phyloP scores from a whole-genome alignment of 1,140 invertebrate genomes.

The Temnothorax curvispinosus region DNA sequence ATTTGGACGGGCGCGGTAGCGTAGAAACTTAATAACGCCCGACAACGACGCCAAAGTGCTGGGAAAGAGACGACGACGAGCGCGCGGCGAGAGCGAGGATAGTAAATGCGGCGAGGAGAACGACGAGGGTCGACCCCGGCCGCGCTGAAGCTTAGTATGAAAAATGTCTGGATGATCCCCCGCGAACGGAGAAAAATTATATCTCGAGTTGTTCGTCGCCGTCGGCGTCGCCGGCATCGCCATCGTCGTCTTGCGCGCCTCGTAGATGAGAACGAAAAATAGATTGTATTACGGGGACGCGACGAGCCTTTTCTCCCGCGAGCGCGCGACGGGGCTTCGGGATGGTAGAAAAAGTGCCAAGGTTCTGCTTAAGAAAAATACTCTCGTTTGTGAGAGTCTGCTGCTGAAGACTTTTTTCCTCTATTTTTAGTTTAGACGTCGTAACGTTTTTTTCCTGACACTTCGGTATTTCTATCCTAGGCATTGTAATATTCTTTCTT shows the following conservation, averaged over 20 bases:
- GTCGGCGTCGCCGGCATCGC: constrained; percentile 40
- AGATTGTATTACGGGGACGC: constrained; percentile 51
- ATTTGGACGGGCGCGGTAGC: constrained; percentile 66
- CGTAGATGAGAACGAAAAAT: constrained; percentile 58
- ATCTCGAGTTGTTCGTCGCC: constrained; percentile 65
- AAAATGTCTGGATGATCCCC: constrained; percentile 80
- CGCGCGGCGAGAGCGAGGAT: constrained; percentile 30
- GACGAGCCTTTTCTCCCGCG: constrained; percentile 13
- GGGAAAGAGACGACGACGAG: constrained; percentile 57
- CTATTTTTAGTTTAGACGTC: constrained; percentile 37
- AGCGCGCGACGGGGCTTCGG: constrained; percentile 6
- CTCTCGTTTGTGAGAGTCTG: constrained; percentile 39
- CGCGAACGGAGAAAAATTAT: constrained; percentile 78
- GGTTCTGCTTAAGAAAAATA: constrained; percentile 44
- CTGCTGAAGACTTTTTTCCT: background rate
- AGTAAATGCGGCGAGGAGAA: constrained; percentile 56
- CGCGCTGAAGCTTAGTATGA: constrained; percentile 78
- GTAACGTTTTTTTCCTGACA: background rate
- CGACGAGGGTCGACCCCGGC: constrained; percentile 56
- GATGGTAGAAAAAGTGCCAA: constrained; percentile 29
- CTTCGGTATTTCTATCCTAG: constrained; percentile 18
- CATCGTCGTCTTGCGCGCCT: constrained; percentile 34
- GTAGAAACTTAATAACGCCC: constrained; percentile 73
- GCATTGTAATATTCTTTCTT: background rate
- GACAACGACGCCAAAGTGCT: constrained; percentile 61